These are phyloP conservation scores for Sandelia bainsii DNA, from an alignment of 2,797 vertebrate genomes.

Conservation along the genomic window DNA sequence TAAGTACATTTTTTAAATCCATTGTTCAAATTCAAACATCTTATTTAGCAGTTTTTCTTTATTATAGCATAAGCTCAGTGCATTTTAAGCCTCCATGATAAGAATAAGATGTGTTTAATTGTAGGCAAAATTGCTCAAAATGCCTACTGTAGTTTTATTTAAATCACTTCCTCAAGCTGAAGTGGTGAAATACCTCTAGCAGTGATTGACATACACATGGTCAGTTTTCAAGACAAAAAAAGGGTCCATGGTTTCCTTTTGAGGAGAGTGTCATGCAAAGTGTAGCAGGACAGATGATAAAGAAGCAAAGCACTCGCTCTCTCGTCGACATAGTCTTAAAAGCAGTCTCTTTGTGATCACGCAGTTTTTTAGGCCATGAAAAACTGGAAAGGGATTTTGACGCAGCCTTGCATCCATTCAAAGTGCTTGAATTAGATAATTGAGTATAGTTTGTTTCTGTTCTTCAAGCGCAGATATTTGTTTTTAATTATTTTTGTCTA, in stretches of 20 bases:
- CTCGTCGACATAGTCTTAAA: conserved; percentile 20
- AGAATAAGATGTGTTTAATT: conserved; percentile 29
- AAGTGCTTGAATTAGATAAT: conserved; percentile 59
- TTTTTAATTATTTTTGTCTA: conserved; percentile 33
- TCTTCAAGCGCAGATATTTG: conserved; percentile 61
- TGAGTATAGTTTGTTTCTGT: conserved; percentile 53
- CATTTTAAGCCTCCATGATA: conserved; percentile 36
- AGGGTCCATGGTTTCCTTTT: conserved; percentile 46
- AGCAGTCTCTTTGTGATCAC: conserved; percentile 44
- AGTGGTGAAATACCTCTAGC: conserved; percentile 30
- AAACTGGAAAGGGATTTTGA: conserved; percentile 47
- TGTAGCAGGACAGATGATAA: conserved; percentile 59
- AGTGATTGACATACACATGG: conserved; percentile 48
- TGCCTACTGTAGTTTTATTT: background rate
- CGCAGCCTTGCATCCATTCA: conserved; percentile 60
- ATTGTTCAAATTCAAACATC: conserved; percentile 37
- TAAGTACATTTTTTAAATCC: conserved; percentile 23
- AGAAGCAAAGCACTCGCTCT: conserved; percentile 55
- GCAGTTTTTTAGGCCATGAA: conserved; percentile 54
- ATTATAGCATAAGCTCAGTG: conserved; percentile 18
- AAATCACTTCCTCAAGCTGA: conserved; percentile 23
- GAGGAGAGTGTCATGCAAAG: conserved; percentile 72
- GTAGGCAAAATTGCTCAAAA: conserved; percentile 23
- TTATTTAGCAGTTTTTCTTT: conserved; percentile 25
- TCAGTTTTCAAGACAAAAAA: conserved; percentile 57